Base-by-base conservation (phyloP, 2,113 vertebrate species). In the Paracanthobrama guichenoti region DNA sequence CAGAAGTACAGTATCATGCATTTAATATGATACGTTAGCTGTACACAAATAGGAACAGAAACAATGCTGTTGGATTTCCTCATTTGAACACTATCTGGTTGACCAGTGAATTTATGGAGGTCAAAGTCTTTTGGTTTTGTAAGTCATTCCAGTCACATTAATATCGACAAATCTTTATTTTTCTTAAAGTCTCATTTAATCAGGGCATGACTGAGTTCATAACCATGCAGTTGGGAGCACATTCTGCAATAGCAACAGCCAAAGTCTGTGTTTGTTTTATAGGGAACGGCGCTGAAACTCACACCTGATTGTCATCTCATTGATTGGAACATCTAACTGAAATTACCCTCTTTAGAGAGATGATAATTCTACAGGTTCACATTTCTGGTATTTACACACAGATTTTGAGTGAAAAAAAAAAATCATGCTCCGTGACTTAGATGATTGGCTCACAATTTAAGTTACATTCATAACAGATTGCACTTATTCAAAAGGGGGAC, bases 181-280 rank as follows among this genome's bases (percentile, higher is more conserved):
- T 31, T 31, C 31, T 48, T 69, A 42, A 31, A 69, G 46, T 44
- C 22, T 67, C 14, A 57, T 57, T 82, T 24, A 24, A 35, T 71
- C 79, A 35, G 18, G 79, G 18, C 4, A 67, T 24, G 20, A 39
- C 28, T 10, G 22, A 35, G 6, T 55, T 55, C 31, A 48, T 69
- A 69, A 42, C 57, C 48, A 11, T 22, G 11, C 67, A 35, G 48
- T 26, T n/a, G 28, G 48, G 28, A 71, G 28, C 11, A 69, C 11
- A 55, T 14, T 55, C 13, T 42, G 7, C 42, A 22, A 71, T 20
- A 57, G 16, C 62, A 50, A 67, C 79, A 64, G 62, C 60, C 80
- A 82, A 82, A 72, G 66, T 69, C 80, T 82, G 50, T 71, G 80
- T 71, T 82, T 82, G 80, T 71, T 82, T 82, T 69, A 71, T 50